Evolutionary conservation across 2,888 invertebrate genomes (phyloP), one percentile per base, ranked within the genome.

Genomic region (Noctua comes): DNA sequence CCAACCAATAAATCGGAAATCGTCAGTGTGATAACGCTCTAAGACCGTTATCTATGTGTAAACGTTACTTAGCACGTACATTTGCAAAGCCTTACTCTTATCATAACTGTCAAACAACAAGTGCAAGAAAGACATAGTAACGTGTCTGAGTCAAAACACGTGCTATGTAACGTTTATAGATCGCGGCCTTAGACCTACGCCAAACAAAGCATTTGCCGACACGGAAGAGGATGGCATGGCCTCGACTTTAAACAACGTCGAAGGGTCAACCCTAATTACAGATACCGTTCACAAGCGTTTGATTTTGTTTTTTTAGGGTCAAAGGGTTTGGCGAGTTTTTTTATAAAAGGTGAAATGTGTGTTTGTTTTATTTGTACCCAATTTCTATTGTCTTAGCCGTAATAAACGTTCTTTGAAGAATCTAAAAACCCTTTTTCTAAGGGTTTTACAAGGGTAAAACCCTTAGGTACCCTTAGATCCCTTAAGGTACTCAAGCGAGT

Each of bases 221-320:
- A 83, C 59, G 71, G 40, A 79, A 77, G 64, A 69, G 82, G 82
- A 70, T 43, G 80, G 62, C n/a, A 10, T 68, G 51, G 48, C 40
- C 59, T 62, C 80, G 46, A 77, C 62, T 74, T 79, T 68, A 27
- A 73, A 18, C 21, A 82, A 82, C 72, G 70, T 68, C 36, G 65
- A 72, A 73, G 79, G 88, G 85, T 82, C 86, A 75, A 73, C 86
- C 77, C 82, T 85, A 82, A 88, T 88, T 85, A 85, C 36, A 69
- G 71, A 82, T 76, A 78, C 79, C 73, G 81, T 54, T 68, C 79
- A 76, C 68, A 57, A 71, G 46, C 68, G 70, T 77, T 82, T 77
- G 72, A 80, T 84, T 75, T 71, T 73, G 57, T 59, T 78, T 62
- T 62, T 75, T 65, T 75, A 72, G 62, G 65, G 76, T 62, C 36